phyloP scores from a whole-genome alignment of 2,113 vertebrate species.

The Tenebrosternarchus preto region DNA sequence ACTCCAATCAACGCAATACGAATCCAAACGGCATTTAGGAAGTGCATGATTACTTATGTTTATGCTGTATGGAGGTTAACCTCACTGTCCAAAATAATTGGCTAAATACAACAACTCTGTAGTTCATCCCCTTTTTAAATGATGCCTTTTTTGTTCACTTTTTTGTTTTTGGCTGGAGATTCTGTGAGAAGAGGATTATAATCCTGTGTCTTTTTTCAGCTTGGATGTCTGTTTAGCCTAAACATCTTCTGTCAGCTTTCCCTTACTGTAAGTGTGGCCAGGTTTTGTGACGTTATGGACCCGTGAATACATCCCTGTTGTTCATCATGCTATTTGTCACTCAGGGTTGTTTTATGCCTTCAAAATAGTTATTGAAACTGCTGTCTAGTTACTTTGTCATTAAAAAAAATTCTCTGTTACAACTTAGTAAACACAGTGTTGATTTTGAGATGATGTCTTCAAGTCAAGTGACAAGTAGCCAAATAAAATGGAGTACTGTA shows the following conservation, averaged over 20 bases:
- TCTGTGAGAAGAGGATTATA: conserved; percentile 11
- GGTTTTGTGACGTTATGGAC: conserved; percentile 14
- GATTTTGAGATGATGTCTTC: conserved; percentile 59
- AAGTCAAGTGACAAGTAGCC: conserved; percentile 63
- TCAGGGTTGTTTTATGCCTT: conserved; percentile 78
- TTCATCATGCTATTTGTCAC: conserved; percentile 63
- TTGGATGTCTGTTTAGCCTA: conserved; percentile 11
- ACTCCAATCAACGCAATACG: conserved; percentile 49
- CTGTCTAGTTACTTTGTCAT: conserved; percentile 55
- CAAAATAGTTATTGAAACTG: conserved; percentile 65
- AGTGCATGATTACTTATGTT: conserved; percentile 82
- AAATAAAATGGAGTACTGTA: conserved; percentile 56
- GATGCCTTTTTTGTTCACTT: conserved; percentile 20
- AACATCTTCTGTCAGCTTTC: conserved; percentile 1
- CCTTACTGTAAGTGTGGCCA: conserved; percentile 3
- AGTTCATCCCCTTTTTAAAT: conserved; percentile 1
- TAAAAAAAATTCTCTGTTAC: conserved; percentile 47
- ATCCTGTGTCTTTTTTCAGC: background rate
- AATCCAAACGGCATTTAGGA: conserved; percentile 56
- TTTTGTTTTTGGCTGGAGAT: conserved; percentile 22
- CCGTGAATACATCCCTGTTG: conserved; percentile 6
- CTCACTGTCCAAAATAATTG: conserved; percentile 44
- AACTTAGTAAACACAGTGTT: conserved; percentile 60
- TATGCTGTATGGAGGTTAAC: conserved; percentile 77
- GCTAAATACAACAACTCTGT: conserved; percentile 6